Percentiles rank a stretch among this genome's conserved stretches.
Conservation (phyloP, 2,888 invertebrate genomes). For the Heteromyza rotundicornis region DNA sequence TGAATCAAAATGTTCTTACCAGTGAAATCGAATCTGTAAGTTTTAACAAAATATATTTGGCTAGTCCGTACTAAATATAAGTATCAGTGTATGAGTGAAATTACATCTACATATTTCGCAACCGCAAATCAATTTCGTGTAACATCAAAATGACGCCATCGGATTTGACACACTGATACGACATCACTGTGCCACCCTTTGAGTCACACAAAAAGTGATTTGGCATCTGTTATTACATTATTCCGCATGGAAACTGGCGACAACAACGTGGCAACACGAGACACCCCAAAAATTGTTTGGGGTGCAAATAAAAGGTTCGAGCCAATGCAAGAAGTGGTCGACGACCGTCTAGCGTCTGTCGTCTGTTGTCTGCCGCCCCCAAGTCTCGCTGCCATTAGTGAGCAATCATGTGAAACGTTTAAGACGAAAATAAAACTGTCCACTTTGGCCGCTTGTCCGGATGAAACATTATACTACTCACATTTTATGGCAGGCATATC, state of each 20-base stretch:
- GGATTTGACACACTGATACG: slow-evolving; percentile 11
- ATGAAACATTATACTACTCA: too few relatives aligned
- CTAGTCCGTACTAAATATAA: too few relatives aligned
- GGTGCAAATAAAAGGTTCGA: too few relatives aligned
- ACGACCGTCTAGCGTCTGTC: neutral
- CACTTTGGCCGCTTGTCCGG: too few relatives aligned
- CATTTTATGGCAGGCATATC: too few relatives aligned
- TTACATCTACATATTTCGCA: neutral
- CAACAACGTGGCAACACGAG: neutral
- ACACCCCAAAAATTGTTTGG: too few relatives aligned
- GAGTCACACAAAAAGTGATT: neutral
- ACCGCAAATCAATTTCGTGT: too few relatives aligned
- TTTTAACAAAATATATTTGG: too few relatives aligned
- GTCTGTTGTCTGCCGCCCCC: slow-evolving; percentile 14
- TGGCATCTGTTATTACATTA: neutral
- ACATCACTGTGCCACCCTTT: slow-evolving; percentile 14
- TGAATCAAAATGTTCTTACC: slow-evolving; percentile 56
- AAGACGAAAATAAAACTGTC: too few relatives aligned
- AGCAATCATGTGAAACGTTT: too few relatives aligned
- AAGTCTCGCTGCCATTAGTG: slow-evolving; percentile 24
- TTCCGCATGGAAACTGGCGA: neutral
- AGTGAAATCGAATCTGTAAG: slow-evolving; percentile 62
- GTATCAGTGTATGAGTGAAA: too few relatives aligned
- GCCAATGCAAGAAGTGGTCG: neutral
- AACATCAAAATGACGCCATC: slow-evolving; percentile 42